A percentile compares a stretch with the other conserved stretches of the same genome.
These are phyloP conservation scores for Fundulus diaphanus DNA, from an alignment of 2,797 vertebrate species.

Conservation along the genomic window DNA sequence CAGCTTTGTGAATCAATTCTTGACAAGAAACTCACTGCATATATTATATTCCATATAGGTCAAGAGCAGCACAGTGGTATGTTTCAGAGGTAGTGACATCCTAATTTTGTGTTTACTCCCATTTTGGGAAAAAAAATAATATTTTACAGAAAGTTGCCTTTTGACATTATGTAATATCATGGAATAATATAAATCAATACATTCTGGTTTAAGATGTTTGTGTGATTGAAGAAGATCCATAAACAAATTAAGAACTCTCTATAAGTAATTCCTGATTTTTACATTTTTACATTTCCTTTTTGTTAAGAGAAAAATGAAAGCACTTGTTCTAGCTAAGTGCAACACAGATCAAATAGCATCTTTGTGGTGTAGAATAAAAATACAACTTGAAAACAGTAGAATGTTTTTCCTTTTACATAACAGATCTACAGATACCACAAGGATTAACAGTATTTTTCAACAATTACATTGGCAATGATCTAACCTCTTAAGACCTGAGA, in stretches of 20 bases:
- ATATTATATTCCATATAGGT: no score
- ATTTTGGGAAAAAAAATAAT: no score
- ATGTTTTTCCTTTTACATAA: neutral
- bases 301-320: neutral
- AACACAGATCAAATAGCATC: neutral
- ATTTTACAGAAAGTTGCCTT: neutral
- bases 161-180: constrained; percentile 5
- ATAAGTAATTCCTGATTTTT: neutral
- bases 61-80: no score
- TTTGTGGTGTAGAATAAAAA: neutral
- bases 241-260: neutral
- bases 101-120: no score
- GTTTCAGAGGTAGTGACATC: no score
- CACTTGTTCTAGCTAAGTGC: neutral
- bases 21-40: no score
- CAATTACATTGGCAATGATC: neutral
- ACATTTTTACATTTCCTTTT: neutral
- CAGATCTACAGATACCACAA: neutral
- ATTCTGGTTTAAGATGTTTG: neutral
- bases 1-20: no score
- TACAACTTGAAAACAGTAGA: neutral
- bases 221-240: neutral
- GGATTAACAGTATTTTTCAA: neutral
- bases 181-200: no score
- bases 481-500: no score